A percentile compares a stretch with the other conserved stretches of the same genome.
phyloP scores from a whole-genome alignment of 2,888 invertebrate species.

The Campaea margaritaria region DNA sequence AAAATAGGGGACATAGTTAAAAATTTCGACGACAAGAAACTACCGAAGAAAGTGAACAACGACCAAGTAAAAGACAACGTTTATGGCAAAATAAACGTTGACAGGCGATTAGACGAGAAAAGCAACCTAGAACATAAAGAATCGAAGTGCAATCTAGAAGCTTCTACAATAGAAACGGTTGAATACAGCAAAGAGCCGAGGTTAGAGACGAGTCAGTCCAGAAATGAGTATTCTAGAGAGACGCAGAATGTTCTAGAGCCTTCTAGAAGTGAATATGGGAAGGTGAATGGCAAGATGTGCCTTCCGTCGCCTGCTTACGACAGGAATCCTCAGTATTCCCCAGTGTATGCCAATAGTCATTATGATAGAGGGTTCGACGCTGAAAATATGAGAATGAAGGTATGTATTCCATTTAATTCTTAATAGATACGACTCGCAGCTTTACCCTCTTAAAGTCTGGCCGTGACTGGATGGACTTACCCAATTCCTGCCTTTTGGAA shows the following conservation, averaged over 20 bases:
- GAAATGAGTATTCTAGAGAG: slow-evolving; percentile 9
- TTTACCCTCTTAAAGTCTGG: too few relatives aligned
- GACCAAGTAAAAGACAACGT: slow-evolving; percentile 72
- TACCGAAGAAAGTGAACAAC: slow-evolving; percentile 76
- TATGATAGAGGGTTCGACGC: slow-evolving; percentile 78
- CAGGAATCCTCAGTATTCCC: slow-evolving; percentile 73
- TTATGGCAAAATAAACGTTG: slow-evolving; percentile 74
- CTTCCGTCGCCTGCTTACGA: slow-evolving; percentile 67
- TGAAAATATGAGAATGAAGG: slow-evolving; percentile 72
- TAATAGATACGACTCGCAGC: neutral
- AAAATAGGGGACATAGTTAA: slow-evolving; percentile 80
- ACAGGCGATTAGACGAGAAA: slow-evolving; percentile 42
- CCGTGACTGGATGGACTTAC: neutral
- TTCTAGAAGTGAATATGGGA: slow-evolving; percentile 42
- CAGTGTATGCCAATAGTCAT: slow-evolving; percentile 61
- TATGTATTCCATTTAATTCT: slow-evolving; percentile 44
- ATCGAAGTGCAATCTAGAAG: slow-evolving; percentile 21
- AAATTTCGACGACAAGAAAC: slow-evolving; percentile 76
- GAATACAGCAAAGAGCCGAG: slow-evolving; percentile 16
- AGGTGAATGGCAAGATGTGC: slow-evolving; percentile 49
- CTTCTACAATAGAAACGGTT: slow-evolving; percentile 11
- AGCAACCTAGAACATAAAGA: slow-evolving; percentile 32
- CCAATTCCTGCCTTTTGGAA: too few relatives aligned
- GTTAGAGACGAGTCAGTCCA: slow-evolving; percentile 2
- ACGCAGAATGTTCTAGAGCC: slow-evolving; percentile 28